A percentile compares a stretch with the other conserved stretches of the same genome.
Conservation (phyloP, 2,797 vertebrate species). For the Diceros bicornis region DNA sequence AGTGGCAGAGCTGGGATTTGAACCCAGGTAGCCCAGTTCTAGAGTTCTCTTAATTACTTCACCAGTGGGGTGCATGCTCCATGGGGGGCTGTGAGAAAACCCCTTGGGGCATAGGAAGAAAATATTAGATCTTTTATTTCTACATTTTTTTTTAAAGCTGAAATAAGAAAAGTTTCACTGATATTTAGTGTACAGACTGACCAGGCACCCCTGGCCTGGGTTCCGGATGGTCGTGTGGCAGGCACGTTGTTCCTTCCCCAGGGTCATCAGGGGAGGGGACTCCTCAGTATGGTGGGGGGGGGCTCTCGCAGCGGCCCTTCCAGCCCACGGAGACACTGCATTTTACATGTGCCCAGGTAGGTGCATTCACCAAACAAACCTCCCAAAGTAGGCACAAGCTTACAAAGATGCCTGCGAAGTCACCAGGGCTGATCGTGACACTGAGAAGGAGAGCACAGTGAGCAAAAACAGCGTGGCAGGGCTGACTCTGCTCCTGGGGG, state of each 20-base stretch:
- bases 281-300: background rate
- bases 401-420: background rate
- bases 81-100: background rate
- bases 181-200: background rate
- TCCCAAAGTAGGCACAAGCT: background rate
- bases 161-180: background rate
- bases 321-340: rapidly evolving
- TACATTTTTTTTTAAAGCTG: background rate
- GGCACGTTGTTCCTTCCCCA: background rate
- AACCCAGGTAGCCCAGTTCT: background rate
- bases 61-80: no score
- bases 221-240: background rate
- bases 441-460: rapidly evolving
- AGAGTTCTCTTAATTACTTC: background rate
- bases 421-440: background rate
- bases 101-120: background rate
- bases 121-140: background rate
- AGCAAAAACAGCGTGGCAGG: background rate
- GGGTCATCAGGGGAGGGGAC: background rate
- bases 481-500: background rate
- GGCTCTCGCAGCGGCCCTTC: background rate
- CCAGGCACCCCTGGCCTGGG: background rate
- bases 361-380: background rate
- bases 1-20: background rate
- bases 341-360: no score